phyloP scores from a whole-genome alignment of 2,797 vertebrate genomes.

The Podarcis lilfordi region DNA sequence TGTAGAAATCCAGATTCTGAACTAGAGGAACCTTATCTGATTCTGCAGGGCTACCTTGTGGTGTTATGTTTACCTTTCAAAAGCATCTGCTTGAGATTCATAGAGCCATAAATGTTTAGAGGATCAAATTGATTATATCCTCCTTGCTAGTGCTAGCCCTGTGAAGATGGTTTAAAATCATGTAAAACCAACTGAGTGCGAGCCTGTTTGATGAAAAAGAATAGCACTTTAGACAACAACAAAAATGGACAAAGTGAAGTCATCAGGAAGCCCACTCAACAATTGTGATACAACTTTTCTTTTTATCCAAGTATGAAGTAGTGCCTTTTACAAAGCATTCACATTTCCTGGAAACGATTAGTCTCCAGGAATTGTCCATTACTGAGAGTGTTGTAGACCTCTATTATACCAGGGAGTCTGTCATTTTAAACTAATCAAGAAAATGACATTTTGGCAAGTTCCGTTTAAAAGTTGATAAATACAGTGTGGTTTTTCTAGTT shows the following conservation, averaged over 20 bases:
- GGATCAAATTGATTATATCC: background rate
- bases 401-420: constrained; percentile 8
- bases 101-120: background rate
- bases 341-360: background rate
- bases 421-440: constrained; percentile 25
- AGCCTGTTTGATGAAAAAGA: background rate
- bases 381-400: background rate
- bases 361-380: background rate
- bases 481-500: background rate
- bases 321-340: constrained; percentile 13
- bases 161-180: background rate
- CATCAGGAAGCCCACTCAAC: background rate
- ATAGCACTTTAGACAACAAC: background rate
- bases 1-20: too few relatives aligned
- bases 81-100: background rate
- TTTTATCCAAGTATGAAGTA: constrained; percentile 13
- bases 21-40: background rate
- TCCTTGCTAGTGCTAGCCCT: background rate
- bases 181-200: background rate
- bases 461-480: background rate
- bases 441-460: constrained; percentile 10
- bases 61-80: background rate
- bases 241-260: constrained; percentile 23
- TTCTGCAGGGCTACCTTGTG: too few relatives aligned
- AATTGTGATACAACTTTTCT: background rate